These are phyloP conservation scores for Sialis lutaria DNA, from an alignment of 2,888 invertebrate genomes.

Conservation along the genomic window DNA sequence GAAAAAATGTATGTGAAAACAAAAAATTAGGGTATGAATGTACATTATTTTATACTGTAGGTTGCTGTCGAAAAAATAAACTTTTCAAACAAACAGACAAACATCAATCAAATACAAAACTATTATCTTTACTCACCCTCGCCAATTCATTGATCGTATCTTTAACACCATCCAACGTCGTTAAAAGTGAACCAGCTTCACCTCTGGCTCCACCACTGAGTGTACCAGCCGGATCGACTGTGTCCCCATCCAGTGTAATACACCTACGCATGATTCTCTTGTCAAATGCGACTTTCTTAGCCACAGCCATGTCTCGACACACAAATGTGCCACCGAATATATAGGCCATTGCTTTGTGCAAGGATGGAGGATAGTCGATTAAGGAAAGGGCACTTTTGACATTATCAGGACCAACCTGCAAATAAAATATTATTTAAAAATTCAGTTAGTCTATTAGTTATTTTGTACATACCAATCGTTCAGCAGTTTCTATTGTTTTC, in stretches of 20 bases:
- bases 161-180: slow-evolving; percentile 24
- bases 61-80: no score
- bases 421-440: slow-evolving; percentile 1
- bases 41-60: no score
- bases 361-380: slow-evolving; percentile 45
- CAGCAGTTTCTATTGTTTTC: slow-evolving; percentile 42
- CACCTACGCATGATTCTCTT: slow-evolving; percentile 43
- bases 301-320: slow-evolving; percentile 63
- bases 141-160: slow-evolving; percentile 16
- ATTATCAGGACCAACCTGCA: slow-evolving; percentile 58
- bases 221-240: slow-evolving; percentile 78
- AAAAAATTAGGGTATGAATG: no score
- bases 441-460: background rate
- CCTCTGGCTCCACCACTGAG: slow-evolving; percentile 69
- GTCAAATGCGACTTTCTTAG: slow-evolving; percentile 68
- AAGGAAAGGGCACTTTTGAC: slow-evolving; percentile 67
- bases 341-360: slow-evolving; percentile 67
- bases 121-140: slow-evolving; percentile 10
- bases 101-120: no score
- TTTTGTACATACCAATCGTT: slow-evolving; percentile 38
- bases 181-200: slow-evolving; percentile 29
- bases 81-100: no score
- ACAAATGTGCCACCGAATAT: slow-evolving; percentile 78
- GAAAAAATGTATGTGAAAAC: no score
- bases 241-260: slow-evolving; percentile 86